Evolutionary conservation across 2,113 vertebrate genomes (phyloP).

Genomic region (Tetrao urogallus): DNA sequence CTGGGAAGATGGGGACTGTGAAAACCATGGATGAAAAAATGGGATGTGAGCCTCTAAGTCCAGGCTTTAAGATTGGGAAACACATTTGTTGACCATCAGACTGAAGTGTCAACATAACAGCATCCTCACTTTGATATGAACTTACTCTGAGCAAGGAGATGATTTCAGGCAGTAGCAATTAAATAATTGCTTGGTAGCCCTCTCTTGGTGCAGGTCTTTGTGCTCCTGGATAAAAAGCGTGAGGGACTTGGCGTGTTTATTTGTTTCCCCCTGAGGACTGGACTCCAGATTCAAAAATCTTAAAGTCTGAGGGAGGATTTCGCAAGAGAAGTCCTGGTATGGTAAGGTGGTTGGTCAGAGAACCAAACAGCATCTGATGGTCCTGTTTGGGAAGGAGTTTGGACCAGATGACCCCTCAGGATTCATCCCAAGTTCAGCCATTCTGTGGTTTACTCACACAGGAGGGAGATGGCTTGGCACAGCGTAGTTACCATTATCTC

Average conservation of each 20-base stretch:
- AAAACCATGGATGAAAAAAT: neutral
- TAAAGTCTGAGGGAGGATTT: neutral
- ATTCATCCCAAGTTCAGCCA: neutral
- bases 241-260: fast-evolving
- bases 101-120: neutral
- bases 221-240: fast-evolving
- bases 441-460: neutral
- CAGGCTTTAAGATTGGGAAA: neutral
- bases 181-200: neutral
- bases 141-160: neutral
- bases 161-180: neutral
- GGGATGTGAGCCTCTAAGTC: neutral
- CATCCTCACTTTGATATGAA: neutral
- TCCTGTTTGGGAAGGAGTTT: neutral
- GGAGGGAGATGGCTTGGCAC: neutral
- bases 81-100: neutral
- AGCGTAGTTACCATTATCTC: neutral
- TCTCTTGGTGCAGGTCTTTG: neutral
- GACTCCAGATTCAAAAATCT: neutral
- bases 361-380: neutral
- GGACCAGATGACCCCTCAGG: neutral
- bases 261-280: neutral
- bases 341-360: neutral
- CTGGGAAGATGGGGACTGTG: neutral
- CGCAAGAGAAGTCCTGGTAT: neutral